Evolutionary conservation across 2,113 vertebrate genomes (phyloP), one percentile per base, ranked within the genome.

Genomic region (Pandion haliaetus): DNA sequence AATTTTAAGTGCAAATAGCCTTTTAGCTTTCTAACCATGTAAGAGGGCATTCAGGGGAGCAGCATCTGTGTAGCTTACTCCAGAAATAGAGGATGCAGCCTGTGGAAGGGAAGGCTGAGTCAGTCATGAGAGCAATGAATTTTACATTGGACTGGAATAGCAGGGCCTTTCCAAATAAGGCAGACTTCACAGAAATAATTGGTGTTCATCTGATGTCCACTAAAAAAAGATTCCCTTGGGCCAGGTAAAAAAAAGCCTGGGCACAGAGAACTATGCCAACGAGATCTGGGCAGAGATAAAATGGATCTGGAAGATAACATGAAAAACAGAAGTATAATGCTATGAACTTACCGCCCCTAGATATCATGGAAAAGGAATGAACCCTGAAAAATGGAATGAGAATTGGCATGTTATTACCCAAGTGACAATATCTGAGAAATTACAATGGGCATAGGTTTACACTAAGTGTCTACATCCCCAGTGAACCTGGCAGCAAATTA

Each of bases 401-500:
- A 74, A 62, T 0, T 54, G n/a, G 1, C 26, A 34, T 6, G 4
- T 82, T 82, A 50, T 44, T 52, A 57, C 36, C 1, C 12, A 47
- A 72, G 58, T 16, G 32, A 58, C 5, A 73, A 50, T 49, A 86
- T 34, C 31, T 67, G n/a, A 66, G 42, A 85, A 86, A 63, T 8
- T 25, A n/a, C 50, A 83, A 20, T 8, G 3, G 24, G 11, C 28
- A 40, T 55, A n/a, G 6, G 15, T 29, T 49, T 16, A 5, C 32
- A 19, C 7, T 20, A 63, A 70, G 34, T 36, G n/a, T 19, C 12
- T 0, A 0, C 1, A 0, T 69, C 49, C 59, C 38, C 47, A 73
- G 54, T 13, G 12, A 26, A 76, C 14, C 29, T 38, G 8, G 47
- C 36, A 91, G n/a, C 15, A 83, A 83, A 38, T 50, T 47, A 55